phyloP scores from a whole-genome alignment of 2,888 invertebrate genomes.

The Campopleginae sp. region DNA sequence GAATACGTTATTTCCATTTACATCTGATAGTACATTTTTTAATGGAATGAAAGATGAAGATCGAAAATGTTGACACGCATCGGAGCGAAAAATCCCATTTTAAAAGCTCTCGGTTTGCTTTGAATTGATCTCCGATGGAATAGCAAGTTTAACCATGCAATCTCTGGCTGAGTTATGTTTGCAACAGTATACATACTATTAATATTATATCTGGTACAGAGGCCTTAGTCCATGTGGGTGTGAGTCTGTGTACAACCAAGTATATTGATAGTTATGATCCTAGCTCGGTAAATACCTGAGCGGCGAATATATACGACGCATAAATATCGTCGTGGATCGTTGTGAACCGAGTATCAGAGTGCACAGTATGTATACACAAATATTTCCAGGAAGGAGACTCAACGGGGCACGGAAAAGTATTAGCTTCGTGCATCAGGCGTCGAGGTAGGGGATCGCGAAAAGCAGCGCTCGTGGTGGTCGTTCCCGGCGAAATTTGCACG shows the following conservation, averaged over 20 bases:
- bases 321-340: slow-evolving; percentile 38
- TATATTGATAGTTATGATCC: slow-evolving; percentile 52
- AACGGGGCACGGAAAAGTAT: slow-evolving; percentile 53
- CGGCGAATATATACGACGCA: slow-evolving; percentile 40
- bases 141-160: background rate
- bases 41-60: background rate
- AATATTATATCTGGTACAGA: slow-evolving; percentile 22
- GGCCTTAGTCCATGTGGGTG: background rate
- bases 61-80: background rate
- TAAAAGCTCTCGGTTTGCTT: background rate
- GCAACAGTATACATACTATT: slow-evolving; percentile 8
- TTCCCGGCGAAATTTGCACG: too few species aligned
- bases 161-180: background rate
- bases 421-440: background rate
- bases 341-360: slow-evolving; percentile 1
- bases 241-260: background rate
- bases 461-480: too few species aligned
- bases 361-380: background rate
- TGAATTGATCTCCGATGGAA: slow-evolving; percentile 6
- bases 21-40: background rate
- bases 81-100: background rate
- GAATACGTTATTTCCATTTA: background rate
- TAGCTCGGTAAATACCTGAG: slow-evolving; percentile 39
- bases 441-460: too few species aligned
- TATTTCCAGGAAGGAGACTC: background rate